phyloP scores from a whole-genome alignment of 2,888 invertebrate genomes.

The Epsilonema sp. region DNA sequence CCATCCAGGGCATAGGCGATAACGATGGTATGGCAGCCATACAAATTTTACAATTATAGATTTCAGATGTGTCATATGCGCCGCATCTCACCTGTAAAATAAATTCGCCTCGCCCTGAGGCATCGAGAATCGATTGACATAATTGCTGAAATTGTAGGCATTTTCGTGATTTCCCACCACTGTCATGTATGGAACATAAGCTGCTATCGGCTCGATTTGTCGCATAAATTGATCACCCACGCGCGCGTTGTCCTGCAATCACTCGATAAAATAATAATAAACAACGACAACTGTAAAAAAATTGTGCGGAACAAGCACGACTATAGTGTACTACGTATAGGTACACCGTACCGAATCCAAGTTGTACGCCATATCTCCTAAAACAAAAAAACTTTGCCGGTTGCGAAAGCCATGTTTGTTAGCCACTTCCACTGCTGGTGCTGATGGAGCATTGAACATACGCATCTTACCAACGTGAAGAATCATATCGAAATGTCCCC shows the following conservation, averaged over 20 bases:
- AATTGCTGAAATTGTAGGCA: conserved; percentile 76
- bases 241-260: conserved; percentile 42
- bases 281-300: no score
- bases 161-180: conserved; percentile 46
- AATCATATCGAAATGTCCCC: conserved; percentile 35
- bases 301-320: conserved; percentile 7
- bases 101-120: conserved; percentile 41
- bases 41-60: neutral
- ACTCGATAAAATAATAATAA: no score
- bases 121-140: conserved; percentile 74
- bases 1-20: neutral
- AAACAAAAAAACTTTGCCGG: conserved; percentile 3
- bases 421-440: no score
- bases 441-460: neutral
- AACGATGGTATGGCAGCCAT: neutral
- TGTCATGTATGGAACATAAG: conserved; percentile 60
- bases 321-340: neutral
- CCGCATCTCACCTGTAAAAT: conserved; percentile 24
- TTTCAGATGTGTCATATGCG: no score
- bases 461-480: conserved; percentile 26
- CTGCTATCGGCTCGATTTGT: conserved; percentile 69
- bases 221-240: conserved; percentile 83
- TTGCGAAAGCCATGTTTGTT: no score
- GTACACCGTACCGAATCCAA: conserved; percentile 45
- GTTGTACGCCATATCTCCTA: conserved; percentile 81